Percentiles rank a stretch among this genome's conserved stretches.
Conservation (phyloP, 2,797 vertebrate species). For the Trichosurus vulpecula region DNA sequence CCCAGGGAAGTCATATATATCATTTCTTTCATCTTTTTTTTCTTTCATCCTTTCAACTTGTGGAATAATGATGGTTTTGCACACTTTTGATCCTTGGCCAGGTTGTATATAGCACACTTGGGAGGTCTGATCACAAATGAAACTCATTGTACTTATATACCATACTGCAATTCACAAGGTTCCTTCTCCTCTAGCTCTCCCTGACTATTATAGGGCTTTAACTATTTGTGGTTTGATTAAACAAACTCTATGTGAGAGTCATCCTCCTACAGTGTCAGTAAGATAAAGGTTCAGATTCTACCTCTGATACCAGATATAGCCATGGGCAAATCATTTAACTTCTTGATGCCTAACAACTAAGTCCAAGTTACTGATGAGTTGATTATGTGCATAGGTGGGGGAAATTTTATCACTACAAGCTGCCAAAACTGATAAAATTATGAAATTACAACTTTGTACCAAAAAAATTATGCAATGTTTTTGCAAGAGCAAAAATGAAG, state of each 20-base stretch:
- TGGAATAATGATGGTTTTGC: background rate
- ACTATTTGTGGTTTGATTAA: background rate
- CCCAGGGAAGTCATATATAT: accelerated
- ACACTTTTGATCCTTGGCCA: background rate
- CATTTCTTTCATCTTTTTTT: conserved; percentile 13
- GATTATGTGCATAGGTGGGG: no score
- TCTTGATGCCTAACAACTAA: background rate
- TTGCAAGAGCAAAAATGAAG: background rate
- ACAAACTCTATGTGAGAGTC: background rate
- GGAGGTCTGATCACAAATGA: background rate
- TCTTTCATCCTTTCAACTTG: background rate
- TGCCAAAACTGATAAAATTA: background rate
- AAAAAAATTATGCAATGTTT: background rate
- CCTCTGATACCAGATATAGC: background rate
- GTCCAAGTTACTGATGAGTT: background rate
- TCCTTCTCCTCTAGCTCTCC: background rate
- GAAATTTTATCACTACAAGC: background rate
- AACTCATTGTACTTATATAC: accelerated
- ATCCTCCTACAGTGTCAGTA: background rate
- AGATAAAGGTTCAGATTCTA: background rate
- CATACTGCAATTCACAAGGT: accelerated
- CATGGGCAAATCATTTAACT: no score
- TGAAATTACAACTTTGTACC: background rate
- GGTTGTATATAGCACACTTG: accelerated
- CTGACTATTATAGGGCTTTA: background rate